Conservation (phyloP, 2,888 invertebrate species). For the Stenolophus ochropezus region DNA sequence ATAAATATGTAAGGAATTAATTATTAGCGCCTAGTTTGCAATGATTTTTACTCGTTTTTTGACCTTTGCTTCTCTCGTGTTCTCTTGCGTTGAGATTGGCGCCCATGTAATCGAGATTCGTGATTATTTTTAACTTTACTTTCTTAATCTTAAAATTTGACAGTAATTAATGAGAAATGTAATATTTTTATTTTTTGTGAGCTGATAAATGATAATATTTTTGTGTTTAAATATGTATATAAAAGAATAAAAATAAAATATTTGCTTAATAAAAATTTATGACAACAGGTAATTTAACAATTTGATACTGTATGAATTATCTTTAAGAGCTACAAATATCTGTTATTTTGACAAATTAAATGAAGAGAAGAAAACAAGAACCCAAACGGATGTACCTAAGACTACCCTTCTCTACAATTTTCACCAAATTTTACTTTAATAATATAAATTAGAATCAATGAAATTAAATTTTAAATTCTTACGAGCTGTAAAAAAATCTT, state of each 20-base stretch:
- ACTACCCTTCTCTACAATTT: too few species aligned
- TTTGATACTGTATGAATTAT: too few species aligned
- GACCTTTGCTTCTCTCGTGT: conserved; percentile 5
- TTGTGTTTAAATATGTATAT: background rate
- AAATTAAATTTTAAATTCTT: too few species aligned
- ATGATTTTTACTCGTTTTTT: conserved; percentile 1
- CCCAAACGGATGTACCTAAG: too few species aligned
- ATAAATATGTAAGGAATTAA: background rate
- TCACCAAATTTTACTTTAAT: too few species aligned
- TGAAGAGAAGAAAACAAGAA: too few species aligned
- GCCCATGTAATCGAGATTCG: background rate
- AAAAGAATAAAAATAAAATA: background rate
- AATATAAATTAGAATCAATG: too few species aligned
- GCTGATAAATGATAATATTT: background rate
- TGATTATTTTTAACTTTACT: conserved; percentile 14
- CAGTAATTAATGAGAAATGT: conserved; percentile 4
- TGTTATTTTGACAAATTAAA: too few species aligned
- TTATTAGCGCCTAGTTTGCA: background rate
- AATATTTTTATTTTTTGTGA: background rate
- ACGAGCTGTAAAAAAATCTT: too few species aligned
- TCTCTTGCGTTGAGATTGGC: conserved; percentile 1
- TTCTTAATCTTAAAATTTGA: conserved; percentile 20
- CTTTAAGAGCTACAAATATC: too few species aligned
- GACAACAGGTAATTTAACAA: too few species aligned
- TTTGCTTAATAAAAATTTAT: too few species aligned